Percentiles rank a stretch among this genome's conserved stretches.
Conservation (phyloP, 2,113 vertebrate species). For the Cygnus buccinator region DNA sequence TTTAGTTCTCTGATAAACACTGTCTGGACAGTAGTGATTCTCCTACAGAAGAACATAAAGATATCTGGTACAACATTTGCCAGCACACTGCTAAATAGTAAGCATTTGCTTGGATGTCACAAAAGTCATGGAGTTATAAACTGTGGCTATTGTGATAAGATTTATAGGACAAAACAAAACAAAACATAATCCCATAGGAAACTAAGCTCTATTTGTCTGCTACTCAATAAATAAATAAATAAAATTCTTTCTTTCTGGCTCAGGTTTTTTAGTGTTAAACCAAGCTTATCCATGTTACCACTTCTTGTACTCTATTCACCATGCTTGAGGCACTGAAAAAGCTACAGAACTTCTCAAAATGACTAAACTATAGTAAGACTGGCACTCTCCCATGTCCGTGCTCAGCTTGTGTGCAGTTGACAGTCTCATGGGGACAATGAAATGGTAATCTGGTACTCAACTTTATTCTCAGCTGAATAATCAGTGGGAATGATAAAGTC, state of each 20-base stretch:
- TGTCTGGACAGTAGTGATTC: not conserved
- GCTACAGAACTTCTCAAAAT: not conserved
- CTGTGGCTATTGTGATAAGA: not conserved
- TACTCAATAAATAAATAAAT: not conserved
- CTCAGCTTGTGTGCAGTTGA: not conserved
- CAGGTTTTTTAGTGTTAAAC: not conserved
- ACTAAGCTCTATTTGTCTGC: not conserved
- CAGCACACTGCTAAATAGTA: not conserved
- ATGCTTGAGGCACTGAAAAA: not conserved
- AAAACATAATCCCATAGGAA: not conserved
- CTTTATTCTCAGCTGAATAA: conserved; percentile 53
- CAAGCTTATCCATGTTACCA: not conserved
- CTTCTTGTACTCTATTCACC: not conserved
- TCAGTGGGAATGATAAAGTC: conserved; percentile 32
- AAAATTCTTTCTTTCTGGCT: not conserved
- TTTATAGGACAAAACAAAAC: not conserved
- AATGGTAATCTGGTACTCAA: not conserved
- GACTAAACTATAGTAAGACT: not conserved
- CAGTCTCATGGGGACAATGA: conserved; percentile 7
- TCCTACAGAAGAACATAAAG: not conserved
- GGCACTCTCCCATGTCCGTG: not conserved
- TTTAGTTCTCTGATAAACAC: not conserved
- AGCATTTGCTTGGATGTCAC: not conserved
- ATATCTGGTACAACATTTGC: not conserved
- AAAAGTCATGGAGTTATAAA: not conserved